Conservation (phyloP, 2,797 vertebrate species). For the Nannoperca australis region DNA sequence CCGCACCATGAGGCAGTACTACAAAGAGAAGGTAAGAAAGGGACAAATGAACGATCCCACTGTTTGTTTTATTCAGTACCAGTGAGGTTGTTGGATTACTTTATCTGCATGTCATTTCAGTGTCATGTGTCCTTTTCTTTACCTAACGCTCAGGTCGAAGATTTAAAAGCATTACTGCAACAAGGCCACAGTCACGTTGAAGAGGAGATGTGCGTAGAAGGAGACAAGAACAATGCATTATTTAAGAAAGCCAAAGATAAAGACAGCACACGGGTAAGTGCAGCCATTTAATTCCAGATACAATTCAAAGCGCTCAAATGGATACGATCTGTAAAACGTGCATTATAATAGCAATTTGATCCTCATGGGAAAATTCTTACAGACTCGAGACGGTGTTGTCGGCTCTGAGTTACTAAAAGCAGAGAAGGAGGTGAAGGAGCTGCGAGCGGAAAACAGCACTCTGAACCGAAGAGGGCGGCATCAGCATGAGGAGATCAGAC, state of each 20-base stretch:
- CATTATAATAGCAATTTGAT: neutral
- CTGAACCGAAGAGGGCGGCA: constrained; percentile 70
- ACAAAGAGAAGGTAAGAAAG: constrained; percentile 85
- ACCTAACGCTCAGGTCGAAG: constrained; percentile 68
- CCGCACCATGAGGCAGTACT: constrained; percentile 84
- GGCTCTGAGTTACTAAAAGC: constrained; percentile 36
- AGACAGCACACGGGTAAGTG: constrained; percentile 48
- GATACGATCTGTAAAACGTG: neutral
- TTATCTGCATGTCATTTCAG: neutral
- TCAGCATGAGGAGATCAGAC: constrained; percentile 71
- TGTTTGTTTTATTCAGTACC: neutral
- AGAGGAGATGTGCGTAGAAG: constrained; percentile 20
- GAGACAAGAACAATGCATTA: constrained; percentile 11
- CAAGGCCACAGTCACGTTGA: constrained; percentile 25
- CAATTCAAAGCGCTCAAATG: neutral
- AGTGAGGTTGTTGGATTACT: neutral
- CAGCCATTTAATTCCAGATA: neutral
- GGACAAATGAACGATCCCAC: neutral
- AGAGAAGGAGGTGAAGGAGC: constrained; percentile 47
- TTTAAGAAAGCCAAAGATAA: neutral
- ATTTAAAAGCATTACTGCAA: constrained; percentile 69
- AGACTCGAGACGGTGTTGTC: constrained; percentile 34
- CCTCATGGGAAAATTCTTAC: neutral
- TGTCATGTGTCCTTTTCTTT: neutral
- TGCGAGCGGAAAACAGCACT: constrained; percentile 60